A percentile compares a stretch with the other conserved stretches of the same genome.
Evolutionary conservation across 2,888 invertebrate species (phyloP).

Genomic region (Pseudococcus jackbeardsleyi): DNA sequence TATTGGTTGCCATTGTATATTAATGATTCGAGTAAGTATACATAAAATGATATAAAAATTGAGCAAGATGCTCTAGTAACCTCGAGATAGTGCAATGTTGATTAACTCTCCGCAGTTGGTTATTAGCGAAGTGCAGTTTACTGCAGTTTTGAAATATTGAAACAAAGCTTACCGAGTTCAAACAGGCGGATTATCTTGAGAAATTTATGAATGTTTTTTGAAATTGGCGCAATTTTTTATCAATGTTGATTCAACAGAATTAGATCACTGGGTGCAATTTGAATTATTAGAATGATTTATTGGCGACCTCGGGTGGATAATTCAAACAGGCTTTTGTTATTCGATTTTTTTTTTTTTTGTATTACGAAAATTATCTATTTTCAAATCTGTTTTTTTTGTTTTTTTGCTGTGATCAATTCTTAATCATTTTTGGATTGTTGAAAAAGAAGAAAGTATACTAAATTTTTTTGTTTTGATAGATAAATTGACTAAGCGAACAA

Average conservation of each 20-base stretch:
- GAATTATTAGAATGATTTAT: neutral
- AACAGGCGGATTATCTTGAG: neutral
- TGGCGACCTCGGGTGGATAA: neutral
- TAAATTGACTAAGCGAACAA: neutral
- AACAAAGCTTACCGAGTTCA: neutral
- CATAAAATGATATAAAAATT: neutral
- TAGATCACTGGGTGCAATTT: neutral
- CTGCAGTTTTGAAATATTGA: neutral
- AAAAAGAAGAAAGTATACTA: too few species aligned
- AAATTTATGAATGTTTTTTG: neutral
- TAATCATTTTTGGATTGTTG: neutral
- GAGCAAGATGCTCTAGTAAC: neutral
- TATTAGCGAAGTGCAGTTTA: neutral
- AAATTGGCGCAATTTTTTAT: neutral
- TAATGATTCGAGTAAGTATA: slow-evolving; percentile 82
- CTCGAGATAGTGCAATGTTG: neutral
- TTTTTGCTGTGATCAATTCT: neutral
- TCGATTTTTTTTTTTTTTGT: neutral
- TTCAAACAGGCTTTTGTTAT: neutral
- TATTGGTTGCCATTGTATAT: slow-evolving; percentile 97
- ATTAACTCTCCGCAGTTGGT: neutral
- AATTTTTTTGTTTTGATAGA: too few species aligned
- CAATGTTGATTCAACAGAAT: neutral
- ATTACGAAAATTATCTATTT: too few species aligned
- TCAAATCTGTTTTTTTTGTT: too few species aligned